Conservation (phyloP, 2,888 invertebrate species). For the Dryomyza anilis region DNA sequence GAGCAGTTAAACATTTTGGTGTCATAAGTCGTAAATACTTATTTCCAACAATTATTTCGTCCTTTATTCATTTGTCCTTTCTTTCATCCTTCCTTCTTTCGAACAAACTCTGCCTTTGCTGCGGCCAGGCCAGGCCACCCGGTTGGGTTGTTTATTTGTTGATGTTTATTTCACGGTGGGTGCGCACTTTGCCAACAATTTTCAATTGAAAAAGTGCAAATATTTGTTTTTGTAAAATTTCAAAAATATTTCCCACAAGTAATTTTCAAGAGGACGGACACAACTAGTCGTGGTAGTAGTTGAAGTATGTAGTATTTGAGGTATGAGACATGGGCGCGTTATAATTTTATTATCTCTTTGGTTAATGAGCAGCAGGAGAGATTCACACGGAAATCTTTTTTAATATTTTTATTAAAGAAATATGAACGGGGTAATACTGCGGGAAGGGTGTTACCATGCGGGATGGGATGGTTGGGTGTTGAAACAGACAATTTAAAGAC, state of each 20-base stretch:
- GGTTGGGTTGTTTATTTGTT: constrained; percentile 33
- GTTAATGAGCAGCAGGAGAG: too few species aligned
- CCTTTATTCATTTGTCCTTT: constrained; percentile 24
- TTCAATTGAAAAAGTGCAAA: constrained; percentile 31
- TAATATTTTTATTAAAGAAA: too few species aligned
- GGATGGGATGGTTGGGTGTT: too few species aligned
- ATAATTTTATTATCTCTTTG: too few species aligned
- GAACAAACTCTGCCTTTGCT: neutral
- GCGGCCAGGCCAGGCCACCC: neutral
- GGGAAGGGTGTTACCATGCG: too few species aligned
- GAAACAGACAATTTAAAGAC: too few species aligned
- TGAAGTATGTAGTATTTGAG: too few species aligned
- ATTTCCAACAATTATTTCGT: constrained; percentile 46
- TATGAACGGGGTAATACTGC: too few species aligned
- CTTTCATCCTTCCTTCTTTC: neutral
- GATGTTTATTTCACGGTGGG: constrained; percentile 41
- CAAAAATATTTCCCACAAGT: constrained; percentile 40
- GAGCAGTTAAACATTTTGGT: constrained; percentile 59
- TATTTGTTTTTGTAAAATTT: constrained; percentile 17
- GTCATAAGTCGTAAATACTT: constrained; percentile 57
- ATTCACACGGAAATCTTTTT: too few species aligned
- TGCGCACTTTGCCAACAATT: constrained; percentile 31
- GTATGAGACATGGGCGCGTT: too few species aligned
- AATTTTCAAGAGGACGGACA: too few species aligned
- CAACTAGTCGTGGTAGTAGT: too few species aligned